Conservation (phyloP, 2,113 vertebrate species). For the Lophius piscatorius region DNA sequence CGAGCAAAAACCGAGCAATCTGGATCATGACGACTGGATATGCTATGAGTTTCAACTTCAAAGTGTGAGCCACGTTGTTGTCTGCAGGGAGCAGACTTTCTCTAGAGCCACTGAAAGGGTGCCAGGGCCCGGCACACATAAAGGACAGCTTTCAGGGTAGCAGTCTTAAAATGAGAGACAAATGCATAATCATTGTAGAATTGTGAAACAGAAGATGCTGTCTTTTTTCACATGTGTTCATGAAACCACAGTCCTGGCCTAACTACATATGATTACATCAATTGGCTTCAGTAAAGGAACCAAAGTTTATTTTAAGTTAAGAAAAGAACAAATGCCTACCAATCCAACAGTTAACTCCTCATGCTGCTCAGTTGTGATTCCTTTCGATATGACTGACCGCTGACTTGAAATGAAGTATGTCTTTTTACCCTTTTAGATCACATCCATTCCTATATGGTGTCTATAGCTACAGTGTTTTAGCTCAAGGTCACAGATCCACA, state of each 20-base stretch:
- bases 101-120: too few relatives aligned
- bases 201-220: conserved; percentile 19
- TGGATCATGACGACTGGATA: too few relatives aligned
- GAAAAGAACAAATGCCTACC: neutral
- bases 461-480: too few relatives aligned
- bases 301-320: neutral
- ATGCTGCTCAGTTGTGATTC: too few relatives aligned
- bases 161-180: conserved; percentile 24
- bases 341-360: neutral
- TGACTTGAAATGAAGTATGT: too few relatives aligned
- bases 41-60: neutral
- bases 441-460: too few relatives aligned
- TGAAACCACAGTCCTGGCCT: too few relatives aligned
- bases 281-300: neutral
- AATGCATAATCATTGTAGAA: conserved; percentile 28
- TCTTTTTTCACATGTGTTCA: too few relatives aligned
- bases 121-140: conserved; percentile 26
- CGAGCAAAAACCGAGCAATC: neutral
- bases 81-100: conserved; percentile 21
- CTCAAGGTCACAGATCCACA: too few relatives aligned
- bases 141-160: conserved; percentile 19
- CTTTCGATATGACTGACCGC: too few relatives aligned
- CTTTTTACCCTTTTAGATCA: too few relatives aligned
- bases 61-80: conserved; percentile 28
- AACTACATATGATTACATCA: too few relatives aligned